Conservation (phyloP, 1,140 invertebrate genomes). For the Philotrypesis tridentata region DNA sequence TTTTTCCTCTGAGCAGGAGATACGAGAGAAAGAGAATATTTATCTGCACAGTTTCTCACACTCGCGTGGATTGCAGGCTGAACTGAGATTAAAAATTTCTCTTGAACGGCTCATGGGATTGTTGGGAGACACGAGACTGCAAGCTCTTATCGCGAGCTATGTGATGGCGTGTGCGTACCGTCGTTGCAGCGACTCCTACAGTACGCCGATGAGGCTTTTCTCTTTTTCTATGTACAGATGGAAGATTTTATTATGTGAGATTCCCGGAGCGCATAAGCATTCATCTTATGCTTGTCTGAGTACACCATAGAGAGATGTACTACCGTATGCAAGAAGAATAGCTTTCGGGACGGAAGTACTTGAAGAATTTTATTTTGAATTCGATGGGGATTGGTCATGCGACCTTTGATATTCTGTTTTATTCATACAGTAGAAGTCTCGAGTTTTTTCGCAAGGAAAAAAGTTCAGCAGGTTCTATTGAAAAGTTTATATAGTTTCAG, state of each 20-base stretch:
- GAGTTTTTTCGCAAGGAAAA: too few species aligned
- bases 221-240: background rate
- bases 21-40: too few species aligned
- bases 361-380: background rate
- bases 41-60: background rate
- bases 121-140: background rate
- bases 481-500: too few species aligned
- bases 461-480: too few species aligned
- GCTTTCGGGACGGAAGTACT: background rate
- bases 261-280: background rate
- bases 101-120: background rate
- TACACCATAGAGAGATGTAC: background rate
- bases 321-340: background rate
- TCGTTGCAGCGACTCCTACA: too few species aligned
- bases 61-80: background rate
- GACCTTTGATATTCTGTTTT: background rate
- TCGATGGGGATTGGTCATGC: background rate
- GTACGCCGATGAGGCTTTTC: background rate
- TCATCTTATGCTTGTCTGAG: background rate
- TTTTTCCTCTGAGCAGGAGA: too few species aligned
- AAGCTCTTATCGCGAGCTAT: background rate
- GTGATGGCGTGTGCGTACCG: background rate
- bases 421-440: too few species aligned
- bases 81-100: conserved; percentile 35
- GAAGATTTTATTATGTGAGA: background rate